Percentiles rank a stretch among this genome's conserved stretches.
phyloP scores from a whole-genome alignment of 2,888 invertebrate genomes.

The Dascillus cervinus region DNA sequence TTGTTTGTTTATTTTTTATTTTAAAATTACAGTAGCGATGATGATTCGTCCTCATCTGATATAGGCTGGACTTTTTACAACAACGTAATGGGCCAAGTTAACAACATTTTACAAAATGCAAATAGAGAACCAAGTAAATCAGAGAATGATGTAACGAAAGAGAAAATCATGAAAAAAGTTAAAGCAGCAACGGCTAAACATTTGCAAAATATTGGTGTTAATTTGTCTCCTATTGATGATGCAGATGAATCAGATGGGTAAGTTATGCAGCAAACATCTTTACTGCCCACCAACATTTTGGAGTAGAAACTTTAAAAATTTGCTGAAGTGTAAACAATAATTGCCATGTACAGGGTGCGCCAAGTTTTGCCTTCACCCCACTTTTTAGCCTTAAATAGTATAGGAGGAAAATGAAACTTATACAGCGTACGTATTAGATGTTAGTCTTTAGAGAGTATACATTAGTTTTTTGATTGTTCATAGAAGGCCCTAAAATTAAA shows the following conservation, averaged over 20 bases:
- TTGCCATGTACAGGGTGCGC: too few species aligned
- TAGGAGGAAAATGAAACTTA: too few species aligned
- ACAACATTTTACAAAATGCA: constrained; percentile 47
- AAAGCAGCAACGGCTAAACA: constrained; percentile 37
- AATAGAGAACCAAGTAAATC: constrained; percentile 30
- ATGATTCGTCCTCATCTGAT: constrained; percentile 45
- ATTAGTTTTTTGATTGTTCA: constrained; percentile 2
- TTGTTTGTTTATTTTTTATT: constrained; percentile 3
- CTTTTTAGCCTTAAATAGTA: too few species aligned
- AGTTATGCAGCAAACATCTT: too few species aligned
- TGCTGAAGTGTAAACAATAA: too few species aligned
- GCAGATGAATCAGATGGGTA: constrained; percentile 9
- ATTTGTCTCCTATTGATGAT: constrained; percentile 26
- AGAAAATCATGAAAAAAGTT: constrained; percentile 32
- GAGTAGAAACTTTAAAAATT: too few species aligned
- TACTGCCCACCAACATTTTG: too few species aligned
- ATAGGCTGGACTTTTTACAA: constrained; percentile 66
- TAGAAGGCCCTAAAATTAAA: too few species aligned
- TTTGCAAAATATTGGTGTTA: constrained; percentile 35
- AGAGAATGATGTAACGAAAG: constrained; percentile 6
- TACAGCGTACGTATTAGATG: too few species aligned
- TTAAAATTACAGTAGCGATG: constrained; percentile 44
- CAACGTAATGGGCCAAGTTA: constrained; percentile 57
- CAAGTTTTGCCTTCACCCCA: too few species aligned
- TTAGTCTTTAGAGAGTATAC: too few species aligned